Evolutionary conservation across 2,888 invertebrate species (phyloP).

Genomic region (Chloroclysta siterata): DNA sequence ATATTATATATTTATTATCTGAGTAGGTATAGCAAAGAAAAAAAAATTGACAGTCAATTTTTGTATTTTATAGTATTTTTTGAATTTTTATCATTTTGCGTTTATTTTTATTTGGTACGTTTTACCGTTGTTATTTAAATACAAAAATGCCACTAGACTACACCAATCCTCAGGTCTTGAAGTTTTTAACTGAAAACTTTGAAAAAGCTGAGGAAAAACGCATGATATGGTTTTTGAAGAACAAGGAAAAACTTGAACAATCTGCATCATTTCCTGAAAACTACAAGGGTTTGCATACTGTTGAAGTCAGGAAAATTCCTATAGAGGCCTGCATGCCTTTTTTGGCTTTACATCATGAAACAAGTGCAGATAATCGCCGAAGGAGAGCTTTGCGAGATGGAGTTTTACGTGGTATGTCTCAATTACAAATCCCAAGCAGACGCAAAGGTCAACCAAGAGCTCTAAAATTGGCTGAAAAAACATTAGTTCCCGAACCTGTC

Average conservation of each 20-base stretch:
- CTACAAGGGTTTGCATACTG: slow-evolving; percentile 18
- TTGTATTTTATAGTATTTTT: too few relatives aligned
- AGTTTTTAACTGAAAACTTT: slow-evolving; percentile 42
- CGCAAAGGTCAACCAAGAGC: slow-evolving; percentile 3
- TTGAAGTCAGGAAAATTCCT: slow-evolving; percentile 20
- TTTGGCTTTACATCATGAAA: slow-evolving; percentile 22
- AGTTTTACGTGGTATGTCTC: slow-evolving; percentile 10
- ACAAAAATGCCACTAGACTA: slow-evolving; percentile 41
- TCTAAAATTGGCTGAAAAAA: neutral
- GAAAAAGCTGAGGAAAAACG: slow-evolving; percentile 39
- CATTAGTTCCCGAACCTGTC: slow-evolving; percentile 8
- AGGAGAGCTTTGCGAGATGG: slow-evolving; percentile 25
- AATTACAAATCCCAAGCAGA: slow-evolving; percentile 8
- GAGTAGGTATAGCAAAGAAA: too few relatives aligned
- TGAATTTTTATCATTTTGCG: slow-evolving; percentile 8
- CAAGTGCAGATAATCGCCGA: slow-evolving; percentile 25
- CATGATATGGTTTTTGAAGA: slow-evolving; percentile 42
- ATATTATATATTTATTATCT: too few relatives aligned
- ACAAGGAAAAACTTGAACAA: slow-evolving; percentile 28
- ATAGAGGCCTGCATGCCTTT: slow-evolving; percentile 23
- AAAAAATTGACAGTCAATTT: too few relatives aligned
- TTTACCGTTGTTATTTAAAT: neutral
- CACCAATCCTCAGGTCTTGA: slow-evolving; percentile 36
- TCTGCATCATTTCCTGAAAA: slow-evolving; percentile 19
- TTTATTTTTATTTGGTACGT: slow-evolving; percentile 10